These are phyloP conservation scores for Catalaphyllia jardinei DNA, from an alignment of 64 coral and sea anemone genomes.

Conservation along the genomic window DNA sequence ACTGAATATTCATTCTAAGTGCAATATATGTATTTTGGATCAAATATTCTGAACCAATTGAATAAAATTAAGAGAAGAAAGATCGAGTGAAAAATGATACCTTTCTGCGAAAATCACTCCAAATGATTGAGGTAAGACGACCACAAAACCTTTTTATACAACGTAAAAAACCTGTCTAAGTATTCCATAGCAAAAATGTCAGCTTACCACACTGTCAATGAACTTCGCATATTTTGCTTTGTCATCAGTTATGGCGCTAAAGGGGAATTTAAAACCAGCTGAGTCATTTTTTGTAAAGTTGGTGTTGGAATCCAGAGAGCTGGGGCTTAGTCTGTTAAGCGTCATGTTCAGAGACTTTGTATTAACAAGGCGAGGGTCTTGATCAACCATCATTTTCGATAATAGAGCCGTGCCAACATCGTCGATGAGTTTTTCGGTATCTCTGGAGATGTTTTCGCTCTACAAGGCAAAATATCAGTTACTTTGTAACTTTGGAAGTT, in stretches of 20 bases:
- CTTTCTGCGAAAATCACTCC: no score
- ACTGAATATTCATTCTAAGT: no score
- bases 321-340: conserved; percentile 52
- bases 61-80: no score
- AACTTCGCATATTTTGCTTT: conserved; percentile 12
- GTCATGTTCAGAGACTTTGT: conserved; percentile 72
- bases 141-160: not conserved
- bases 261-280: conserved; percentile 1
- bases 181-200: not conserved
- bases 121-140: no score
- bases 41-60: no score
- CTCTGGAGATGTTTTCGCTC: conserved; percentile 49
- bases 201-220: conserved; percentile 72
- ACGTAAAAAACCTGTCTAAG: not conserved
- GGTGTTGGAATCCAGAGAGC: not conserved
- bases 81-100: no score
- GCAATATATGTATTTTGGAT: no score
- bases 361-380: conserved; percentile 39
- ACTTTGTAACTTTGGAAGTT: no score
- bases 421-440: conserved; percentile 64
- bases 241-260: not conserved
- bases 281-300: not conserved
- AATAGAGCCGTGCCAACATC: conserved; percentile 59
- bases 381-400: conserved; percentile 63
- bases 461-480: conserved; percentile 8